Percentiles rank a stretch among this genome's conserved stretches.
Evolutionary conservation across 2,888 invertebrate genomes (phyloP).

Genomic region (Synanthedon formicaeformis): DNA sequence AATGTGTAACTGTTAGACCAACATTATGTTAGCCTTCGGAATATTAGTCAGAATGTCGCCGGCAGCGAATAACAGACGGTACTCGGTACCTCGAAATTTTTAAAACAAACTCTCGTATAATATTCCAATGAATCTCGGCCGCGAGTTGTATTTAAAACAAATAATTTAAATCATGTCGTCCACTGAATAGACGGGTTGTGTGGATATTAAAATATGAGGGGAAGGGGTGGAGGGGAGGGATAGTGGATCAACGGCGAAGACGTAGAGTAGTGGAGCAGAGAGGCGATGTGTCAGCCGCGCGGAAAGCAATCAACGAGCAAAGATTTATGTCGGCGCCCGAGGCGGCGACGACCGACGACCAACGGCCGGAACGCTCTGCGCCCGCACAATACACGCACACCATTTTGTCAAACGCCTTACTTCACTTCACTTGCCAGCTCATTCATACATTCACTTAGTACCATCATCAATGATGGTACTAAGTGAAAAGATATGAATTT

Average conservation of each 20-base stretch:
- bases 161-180: constrained; percentile 52
- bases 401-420: constrained; percentile 18
- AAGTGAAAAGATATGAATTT: no score
- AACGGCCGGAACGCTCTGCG: constrained; percentile 11
- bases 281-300: constrained; percentile 7
- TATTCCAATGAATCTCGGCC: constrained; percentile 45
- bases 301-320: constrained; percentile 51
- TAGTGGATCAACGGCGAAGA: no score
- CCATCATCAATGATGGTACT: no score
- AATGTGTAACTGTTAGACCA: constrained; percentile 20
- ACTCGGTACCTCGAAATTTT: constrained; percentile 20
- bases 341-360: constrained; percentile 10
- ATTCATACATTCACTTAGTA: not conserved
- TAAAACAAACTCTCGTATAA: constrained; percentile 44
- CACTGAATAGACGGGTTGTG: constrained; percentile 32
- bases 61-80: constrained; percentile 20
- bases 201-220: constrained; percentile 33
- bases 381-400: constrained; percentile 14
- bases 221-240: constrained; percentile 22
- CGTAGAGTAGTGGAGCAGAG: constrained; percentile 5
- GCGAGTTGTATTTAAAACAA: constrained; percentile 49
- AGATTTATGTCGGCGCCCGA: constrained; percentile 42
- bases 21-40: constrained; percentile 18
- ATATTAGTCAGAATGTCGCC: constrained; percentile 26
- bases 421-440: constrained; percentile 2